Evolutionary conservation across 2,113 vertebrate species (phyloP), one percentile per base, ranked within the genome.

Genomic region (Nothobranchius furzeri): DNA sequence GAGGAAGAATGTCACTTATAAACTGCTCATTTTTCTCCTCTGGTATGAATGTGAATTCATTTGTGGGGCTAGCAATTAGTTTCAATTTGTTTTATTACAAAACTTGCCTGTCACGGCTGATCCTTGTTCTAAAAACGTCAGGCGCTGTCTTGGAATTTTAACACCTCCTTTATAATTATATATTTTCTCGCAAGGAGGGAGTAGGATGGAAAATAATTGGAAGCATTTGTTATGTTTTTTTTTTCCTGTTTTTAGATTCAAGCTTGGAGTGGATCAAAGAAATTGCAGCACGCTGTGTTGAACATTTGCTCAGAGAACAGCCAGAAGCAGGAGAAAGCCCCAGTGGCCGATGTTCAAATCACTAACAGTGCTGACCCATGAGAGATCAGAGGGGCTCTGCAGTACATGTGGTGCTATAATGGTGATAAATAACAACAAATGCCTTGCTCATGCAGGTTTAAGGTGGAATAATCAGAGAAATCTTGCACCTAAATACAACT

Each of bases 21-120:
- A 76, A 76, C 60, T 61, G 24, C 57, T 83, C 54, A 12, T 78
- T 68, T 80, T 62, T 17, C 30, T 62, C 36, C 37, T 42, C 12
- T 43, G 8, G 8, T 58, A 67, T 57, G 64, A 78, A 81, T 75
- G 63, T 53, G 60, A 73, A 73, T 77, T 58, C 2, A 48, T 81
- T 72, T 54, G 70, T 50, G 36, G 52, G 75, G 50, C 46, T 17
- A 35, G 64, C 55, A 81, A 67, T 83, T 87, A 81, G 49, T 65
- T 57, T 63, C 25, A 17, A 8, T 76, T 70, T 75, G 55, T 70
- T 52, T 77, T 10, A 2, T 35, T 46, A 79, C 35, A 62, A 60
- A 82, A 54, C 58, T 12, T 30, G 12, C 51, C 52, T 64, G 24
- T 76, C 46, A 45, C 30, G 47, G n/a, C 66, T 37, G 53, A 15